phyloP scores from a whole-genome alignment of 2,888 invertebrate species.

The Diogma glabrata region DNA sequence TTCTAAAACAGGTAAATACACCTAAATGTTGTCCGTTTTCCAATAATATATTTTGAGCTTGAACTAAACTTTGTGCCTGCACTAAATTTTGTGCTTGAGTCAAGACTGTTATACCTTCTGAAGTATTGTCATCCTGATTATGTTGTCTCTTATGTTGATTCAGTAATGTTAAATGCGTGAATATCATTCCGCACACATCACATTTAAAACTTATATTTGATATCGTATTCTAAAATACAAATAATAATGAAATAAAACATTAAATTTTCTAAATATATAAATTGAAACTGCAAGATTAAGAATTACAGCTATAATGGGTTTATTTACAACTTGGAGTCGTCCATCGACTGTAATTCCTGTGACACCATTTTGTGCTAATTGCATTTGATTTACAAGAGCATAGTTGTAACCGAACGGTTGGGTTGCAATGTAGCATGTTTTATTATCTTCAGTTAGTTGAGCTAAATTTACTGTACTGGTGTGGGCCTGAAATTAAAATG shows the following conservation, averaged over 20 bases:
- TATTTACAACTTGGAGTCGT: constrained; percentile 36
- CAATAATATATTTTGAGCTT: constrained; percentile 34
- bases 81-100: constrained; percentile 35
- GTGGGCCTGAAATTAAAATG: constrained; percentile 30
- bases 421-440: constrained; percentile 62
- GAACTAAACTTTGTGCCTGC: constrained; percentile 35
- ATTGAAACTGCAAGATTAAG: background rate
- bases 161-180: constrained; percentile 67
- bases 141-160: constrained; percentile 80
- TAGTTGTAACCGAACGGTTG: constrained; percentile 65
- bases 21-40: constrained; percentile 31
- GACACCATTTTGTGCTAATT: constrained; percentile 52
- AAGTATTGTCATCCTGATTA: constrained; percentile 44
- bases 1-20: no score
- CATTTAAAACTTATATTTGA: constrained; percentile 80
- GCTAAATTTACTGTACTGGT: constrained; percentile 55
- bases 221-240: constrained; percentile 50
- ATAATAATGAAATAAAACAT: no score
- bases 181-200: constrained; percentile 77
- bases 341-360: constrained; percentile 34
- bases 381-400: constrained; percentile 77
- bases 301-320: constrained; percentile 29
- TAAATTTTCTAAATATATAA: no score
- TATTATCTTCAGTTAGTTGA: constrained; percentile 52
- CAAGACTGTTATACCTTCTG: constrained; percentile 43